Evolutionary conservation across 2,113 vertebrate genomes (phyloP).

Genomic region (Athene cunicularia): DNA sequence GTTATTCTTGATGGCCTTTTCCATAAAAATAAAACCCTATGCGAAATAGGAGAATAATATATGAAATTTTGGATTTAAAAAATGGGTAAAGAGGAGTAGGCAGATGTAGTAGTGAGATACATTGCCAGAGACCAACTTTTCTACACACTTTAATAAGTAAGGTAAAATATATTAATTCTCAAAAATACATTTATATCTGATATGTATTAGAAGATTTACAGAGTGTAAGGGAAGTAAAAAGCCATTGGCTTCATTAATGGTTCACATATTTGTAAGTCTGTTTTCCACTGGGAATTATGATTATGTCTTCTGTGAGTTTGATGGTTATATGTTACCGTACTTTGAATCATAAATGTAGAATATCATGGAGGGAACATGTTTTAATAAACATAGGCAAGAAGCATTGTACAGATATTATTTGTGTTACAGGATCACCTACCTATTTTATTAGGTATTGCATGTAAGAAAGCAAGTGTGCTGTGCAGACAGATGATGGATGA

Average conservation of each 20-base stretch:
- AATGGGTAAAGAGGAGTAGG: not conserved
- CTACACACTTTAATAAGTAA: not conserved
- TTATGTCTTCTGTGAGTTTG: not conserved
- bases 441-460: not conserved
- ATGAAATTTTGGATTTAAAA: not conserved
- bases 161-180: not conserved
- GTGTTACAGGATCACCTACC: not conserved
- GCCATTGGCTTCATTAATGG: not conserved
- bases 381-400: not conserved
- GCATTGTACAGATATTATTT: not conserved
- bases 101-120: not conserved
- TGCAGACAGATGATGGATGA: constrained; percentile 2
- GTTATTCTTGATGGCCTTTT: not conserved
- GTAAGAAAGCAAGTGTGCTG: not conserved
- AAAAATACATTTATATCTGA: not conserved
- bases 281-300: not conserved
- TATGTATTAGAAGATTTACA: not conserved
- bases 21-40: not conserved
- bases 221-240: not conserved
- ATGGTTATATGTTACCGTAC: not conserved
- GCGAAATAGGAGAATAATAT: not conserved
- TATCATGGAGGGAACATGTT: not conserved
- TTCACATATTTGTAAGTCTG: not conserved
- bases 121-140: not conserved
- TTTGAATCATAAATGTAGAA: not conserved